Evolutionary conservation across 2,113 vertebrate genomes (phyloP).

Genomic region (Callocephalon fimbriatum): DNA sequence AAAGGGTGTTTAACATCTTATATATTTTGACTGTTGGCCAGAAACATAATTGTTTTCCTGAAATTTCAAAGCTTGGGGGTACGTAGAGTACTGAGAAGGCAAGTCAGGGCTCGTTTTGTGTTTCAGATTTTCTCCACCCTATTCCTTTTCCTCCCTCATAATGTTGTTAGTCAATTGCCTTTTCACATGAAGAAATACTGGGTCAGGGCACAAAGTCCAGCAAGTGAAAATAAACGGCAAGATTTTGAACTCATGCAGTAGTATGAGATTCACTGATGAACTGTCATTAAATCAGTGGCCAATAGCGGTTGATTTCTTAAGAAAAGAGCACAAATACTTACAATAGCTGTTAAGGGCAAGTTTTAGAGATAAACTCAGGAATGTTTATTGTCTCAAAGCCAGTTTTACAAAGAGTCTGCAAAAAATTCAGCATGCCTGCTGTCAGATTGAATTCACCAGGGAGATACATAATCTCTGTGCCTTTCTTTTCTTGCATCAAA

Average conservation of each 20-base stretch:
- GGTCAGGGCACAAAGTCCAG: not conserved
- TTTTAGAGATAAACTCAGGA: not conserved
- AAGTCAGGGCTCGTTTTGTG: conserved; percentile 3
- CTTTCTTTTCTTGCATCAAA: not conserved
- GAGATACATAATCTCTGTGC: not conserved
- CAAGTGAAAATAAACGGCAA: conserved; percentile 1
- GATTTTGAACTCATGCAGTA: not conserved
- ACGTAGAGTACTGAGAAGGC: not conserved
- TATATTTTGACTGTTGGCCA: not conserved
- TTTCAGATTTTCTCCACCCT: not conserved
- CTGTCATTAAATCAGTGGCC: not conserved
- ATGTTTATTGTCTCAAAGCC: not conserved
- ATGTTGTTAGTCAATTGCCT: conserved; percentile 25
- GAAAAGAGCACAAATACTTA: not conserved
- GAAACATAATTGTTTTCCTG: not conserved
- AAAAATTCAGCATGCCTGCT: not conserved
- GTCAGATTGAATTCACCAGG: not conserved
- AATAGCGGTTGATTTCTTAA: not conserved
- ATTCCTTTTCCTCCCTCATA: not conserved
- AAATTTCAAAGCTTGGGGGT: not conserved
- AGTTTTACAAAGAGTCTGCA: not conserved
- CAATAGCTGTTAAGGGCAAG: not conserved
- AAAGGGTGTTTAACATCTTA: not conserved
- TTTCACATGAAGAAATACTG: not conserved
- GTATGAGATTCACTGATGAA: not conserved